Conservation (phyloP, 2,888 invertebrate species). For the Stenichneumon culpator region DNA sequence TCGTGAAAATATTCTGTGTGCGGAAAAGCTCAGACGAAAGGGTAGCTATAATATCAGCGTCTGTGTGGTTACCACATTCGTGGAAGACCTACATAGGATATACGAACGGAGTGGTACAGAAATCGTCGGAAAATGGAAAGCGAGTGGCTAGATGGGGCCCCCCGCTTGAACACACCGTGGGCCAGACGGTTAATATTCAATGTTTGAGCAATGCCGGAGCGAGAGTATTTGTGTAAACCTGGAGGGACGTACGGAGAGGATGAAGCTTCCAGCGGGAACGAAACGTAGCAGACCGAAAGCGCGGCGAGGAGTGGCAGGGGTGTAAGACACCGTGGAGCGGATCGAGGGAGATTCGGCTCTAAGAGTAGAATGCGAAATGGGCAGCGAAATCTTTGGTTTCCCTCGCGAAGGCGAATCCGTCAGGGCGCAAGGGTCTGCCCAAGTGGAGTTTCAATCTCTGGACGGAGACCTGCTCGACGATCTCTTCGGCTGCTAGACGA, state of each 20-base stretch:
- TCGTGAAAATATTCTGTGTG: conserved; percentile 44
- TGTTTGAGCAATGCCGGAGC: conserved; percentile 62
- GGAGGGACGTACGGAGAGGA: conserved; percentile 49
- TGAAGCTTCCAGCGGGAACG: conserved; percentile 26
- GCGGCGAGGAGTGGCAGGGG: conserved; percentile 7
- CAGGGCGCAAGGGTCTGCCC: conserved; percentile 1
- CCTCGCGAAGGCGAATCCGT: conserved; percentile 3
- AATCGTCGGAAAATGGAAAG: conserved; percentile 53
- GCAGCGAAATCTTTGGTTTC: conserved; percentile 33
- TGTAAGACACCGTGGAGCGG: conserved; percentile 20
- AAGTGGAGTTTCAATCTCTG: conserved; percentile 35
- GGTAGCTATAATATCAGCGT: conserved; percentile 41
- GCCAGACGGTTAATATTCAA: conserved; percentile 67
- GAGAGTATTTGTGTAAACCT: conserved; percentile 65
- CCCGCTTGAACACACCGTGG: conserved; percentile 45
- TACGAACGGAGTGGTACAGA: conserved; percentile 37
- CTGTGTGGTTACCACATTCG: conserved; percentile 47
- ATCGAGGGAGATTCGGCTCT: conserved; percentile 18
- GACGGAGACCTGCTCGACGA: not conserved
- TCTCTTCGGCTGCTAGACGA: not conserved
- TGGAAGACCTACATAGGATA: conserved; percentile 22
- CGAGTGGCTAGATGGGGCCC: conserved; percentile 38
- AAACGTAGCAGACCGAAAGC: conserved; percentile 40
- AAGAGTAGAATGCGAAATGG: conserved; percentile 43
- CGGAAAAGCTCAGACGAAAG: conserved; percentile 54